Base-by-base conservation (phyloP, 2,797 vertebrate genomes). In the Sylvilagus floridanus region DNA sequence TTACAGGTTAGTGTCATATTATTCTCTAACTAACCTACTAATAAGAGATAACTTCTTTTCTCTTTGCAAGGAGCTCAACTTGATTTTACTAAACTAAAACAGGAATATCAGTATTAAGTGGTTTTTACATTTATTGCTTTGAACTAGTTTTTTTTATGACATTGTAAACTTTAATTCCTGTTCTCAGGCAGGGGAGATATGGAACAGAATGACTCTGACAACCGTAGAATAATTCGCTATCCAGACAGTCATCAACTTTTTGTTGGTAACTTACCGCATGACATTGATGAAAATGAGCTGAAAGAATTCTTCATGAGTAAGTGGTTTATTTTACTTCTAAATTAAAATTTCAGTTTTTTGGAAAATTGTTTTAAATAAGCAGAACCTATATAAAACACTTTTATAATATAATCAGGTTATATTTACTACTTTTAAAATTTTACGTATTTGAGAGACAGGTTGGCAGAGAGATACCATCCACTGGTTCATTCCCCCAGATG, bases 261-360 rank as follows among this genome's bases (percentile, higher is more conserved):
- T 88, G 99, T 99, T 86, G 99, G 99, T 82, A 99, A 99, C 97
- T 98, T 99, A 95, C 99, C 99, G 0, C 99, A 99, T 26, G 99
- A 99, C 95, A 99, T 99, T n/a, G 99, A 99, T 50, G 99, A 99
- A 98, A 99, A 98, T n/a, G 99, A 99, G 93, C 98, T 99, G 89
- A 99, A 99, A 63, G 99, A 99, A 63, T 99, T 99, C 98, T 99
- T 99, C 98, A 99, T 99, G 99, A 99, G 99, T 99, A 98, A 96
- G 99, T 98, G 75, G 69, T 69, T 86, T 86, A 19, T 85, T 95
- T 89, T 95, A 57, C n/a, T 68, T 77, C 78, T 65, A 28, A 14
- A 52, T 69, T 71, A 62, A 71, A 50, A 69, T 13, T 57, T 57
- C 54, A 57, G 19, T 57, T 57, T 57, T 63, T 75, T 87, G n/a